Base-by-base conservation (phyloP, 2,888 invertebrate genomes). In the Mesodorylaimus sp. region DNA sequence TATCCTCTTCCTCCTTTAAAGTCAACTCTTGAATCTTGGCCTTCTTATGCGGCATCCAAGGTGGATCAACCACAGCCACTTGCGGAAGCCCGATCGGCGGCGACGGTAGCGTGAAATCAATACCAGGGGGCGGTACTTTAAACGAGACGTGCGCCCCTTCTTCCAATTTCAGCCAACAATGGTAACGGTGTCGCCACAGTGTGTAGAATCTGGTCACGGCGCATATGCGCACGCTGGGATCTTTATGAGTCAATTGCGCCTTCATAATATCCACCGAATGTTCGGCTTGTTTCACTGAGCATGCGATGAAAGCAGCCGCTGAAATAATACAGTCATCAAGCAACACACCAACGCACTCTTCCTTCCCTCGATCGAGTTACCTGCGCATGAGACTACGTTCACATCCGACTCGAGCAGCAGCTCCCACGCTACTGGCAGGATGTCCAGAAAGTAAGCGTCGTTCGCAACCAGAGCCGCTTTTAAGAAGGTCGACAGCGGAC, bases 101-200 rank as follows among this genome's bases (percentile, higher is more conserved):
- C 0, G 95, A 97, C 0, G 97, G 97, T 46, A 97, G 72, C 0
- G 97, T 97, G 66, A 99, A 99, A 66, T 99, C 97, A 53, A 99
- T 97, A 23, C 89, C 88, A 0, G 97, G 97, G 0, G 97, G 97
- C 1, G 95, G 93, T 1, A 97, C 62, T 74, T 95, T 97, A 68
- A 99, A 95, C 0, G 84, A 80, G 53, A 84, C 71, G 51, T 91
- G 88, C 0, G 95, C 95, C 5, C 85, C 83, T 63, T 95, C 95
- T 68, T 99, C 97, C 93, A 99, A 91, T 52, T 95, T 77, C 0
- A 93, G 88, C 97, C 97, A 97, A 1, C 91, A 89, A 74, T 97
- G 97, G 66, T 87, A 91, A 1, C 97, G 77, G 57, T 87, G 79
- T 64, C 88, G 86, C 95, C 95, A 97, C 56, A 97, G 75, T 1